phyloP scores from a whole-genome alignment of 1,140 invertebrate genomes.

The Bombus confusus region DNA sequence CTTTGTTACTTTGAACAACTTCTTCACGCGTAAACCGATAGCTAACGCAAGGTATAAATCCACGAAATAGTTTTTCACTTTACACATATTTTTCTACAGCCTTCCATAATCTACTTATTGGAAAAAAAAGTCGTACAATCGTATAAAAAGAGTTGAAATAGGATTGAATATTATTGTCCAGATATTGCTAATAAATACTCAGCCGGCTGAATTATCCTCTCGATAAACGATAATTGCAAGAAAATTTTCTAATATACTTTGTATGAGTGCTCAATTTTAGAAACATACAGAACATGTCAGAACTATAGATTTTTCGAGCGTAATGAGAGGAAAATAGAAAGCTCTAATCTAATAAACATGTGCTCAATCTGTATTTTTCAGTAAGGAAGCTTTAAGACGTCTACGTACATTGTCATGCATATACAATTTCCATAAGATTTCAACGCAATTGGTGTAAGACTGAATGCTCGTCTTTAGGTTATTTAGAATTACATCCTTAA shows the following conservation, averaged over 20 bases:
- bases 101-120: background rate
- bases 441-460: too few relatives aligned
- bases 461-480: too few relatives aligned
- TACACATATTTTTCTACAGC: too few relatives aligned
- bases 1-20: too few relatives aligned
- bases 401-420: background rate
- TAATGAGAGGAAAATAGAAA: background rate
- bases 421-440: too few relatives aligned
- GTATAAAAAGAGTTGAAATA: background rate
- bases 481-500: too few relatives aligned
- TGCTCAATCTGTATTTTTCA: background rate
- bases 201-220: background rate
- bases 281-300: background rate
- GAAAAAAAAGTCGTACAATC: background rate
- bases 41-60: background rate
- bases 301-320: background rate
- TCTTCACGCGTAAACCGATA: background rate
- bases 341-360: background rate
- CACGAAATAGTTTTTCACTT: background rate
- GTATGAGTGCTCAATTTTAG: background rate
- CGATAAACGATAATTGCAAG: background rate
- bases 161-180: too few relatives aligned
- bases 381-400: background rate
- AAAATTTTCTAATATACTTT: background rate
- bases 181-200: background rate